These are phyloP conservation scores for Pollenia amentaria DNA, from an alignment of 2,888 invertebrate species.

Conservation along the genomic window DNA sequence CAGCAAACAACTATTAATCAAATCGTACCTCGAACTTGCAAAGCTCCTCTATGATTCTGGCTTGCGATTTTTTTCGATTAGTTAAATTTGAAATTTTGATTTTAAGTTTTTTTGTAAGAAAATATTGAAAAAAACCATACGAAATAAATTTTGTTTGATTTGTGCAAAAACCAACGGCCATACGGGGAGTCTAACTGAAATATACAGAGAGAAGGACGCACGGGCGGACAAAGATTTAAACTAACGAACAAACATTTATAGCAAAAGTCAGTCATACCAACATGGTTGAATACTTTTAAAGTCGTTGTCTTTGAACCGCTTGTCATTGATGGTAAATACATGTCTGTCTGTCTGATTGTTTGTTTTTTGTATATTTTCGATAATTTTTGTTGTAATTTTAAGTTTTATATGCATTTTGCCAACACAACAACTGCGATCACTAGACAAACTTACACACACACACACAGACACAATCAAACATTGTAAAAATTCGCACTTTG, in stretches of 20 bases:
- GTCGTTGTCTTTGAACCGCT: slow-evolving; percentile 73
- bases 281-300: slow-evolving; percentile 65
- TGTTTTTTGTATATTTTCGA: neutral
- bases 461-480: slow-evolving; percentile 25
- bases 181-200: neutral
- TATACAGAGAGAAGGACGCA: slow-evolving; percentile 5
- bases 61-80: neutral
- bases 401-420: slow-evolving; percentile 47
- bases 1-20: slow-evolving; percentile 69
- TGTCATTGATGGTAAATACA: slow-evolving; percentile 71
- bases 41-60: slow-evolving; percentile 62
- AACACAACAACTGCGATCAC: slow-evolving; percentile 52
- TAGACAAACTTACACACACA: slow-evolving; percentile 29
- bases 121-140: slow-evolving; percentile 37
- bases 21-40: slow-evolving; percentile 74
- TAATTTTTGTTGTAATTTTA: slow-evolving; percentile 9
- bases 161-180: slow-evolving; percentile 35
- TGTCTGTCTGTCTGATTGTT: slow-evolving; percentile 37
- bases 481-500: slow-evolving; percentile 38
- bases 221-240: neutral
- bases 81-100: slow-evolving; percentile 46
- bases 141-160: slow-evolving; percentile 29
- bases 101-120: slow-evolving; percentile 37
- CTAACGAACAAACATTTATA: slow-evolving; percentile 64
- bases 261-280: slow-evolving; percentile 23